Conservation (phyloP, 2,888 invertebrate species). For the Troides helena region DNA sequence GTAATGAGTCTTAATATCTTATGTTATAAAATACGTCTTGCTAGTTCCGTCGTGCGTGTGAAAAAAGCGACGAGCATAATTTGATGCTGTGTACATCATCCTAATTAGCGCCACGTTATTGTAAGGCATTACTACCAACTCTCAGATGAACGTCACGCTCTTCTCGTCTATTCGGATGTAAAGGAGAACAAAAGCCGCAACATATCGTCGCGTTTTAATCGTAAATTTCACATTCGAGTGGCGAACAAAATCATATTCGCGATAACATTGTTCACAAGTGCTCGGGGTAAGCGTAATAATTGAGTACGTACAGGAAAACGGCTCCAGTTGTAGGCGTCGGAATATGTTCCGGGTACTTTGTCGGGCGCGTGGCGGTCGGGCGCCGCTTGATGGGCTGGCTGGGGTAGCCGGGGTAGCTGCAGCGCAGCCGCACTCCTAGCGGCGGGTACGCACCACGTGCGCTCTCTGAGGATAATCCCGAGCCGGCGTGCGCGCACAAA, state of each 20-base stretch:
- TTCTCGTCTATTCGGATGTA: too few species aligned
- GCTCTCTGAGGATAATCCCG: slow-evolving; percentile 61
- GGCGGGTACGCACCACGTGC: slow-evolving; percentile 41
- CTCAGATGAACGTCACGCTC: too few species aligned
- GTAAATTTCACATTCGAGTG: slow-evolving; percentile 2
- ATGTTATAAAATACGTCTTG: too few species aligned
- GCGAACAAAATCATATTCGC: slow-evolving; percentile 20
- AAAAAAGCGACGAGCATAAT: too few species aligned
- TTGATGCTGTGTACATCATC: too few species aligned
- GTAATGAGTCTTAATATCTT: too few species aligned
- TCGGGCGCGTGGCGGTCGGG: slow-evolving; percentile 48
- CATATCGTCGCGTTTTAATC: not conserved
- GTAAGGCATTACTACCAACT: too few species aligned
- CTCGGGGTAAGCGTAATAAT: slow-evolving; percentile 66
- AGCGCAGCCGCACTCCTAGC: slow-evolving; percentile 1
- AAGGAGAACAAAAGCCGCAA: too few species aligned
- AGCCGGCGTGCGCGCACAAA: slow-evolving; percentile 66
- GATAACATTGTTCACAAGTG: slow-evolving; percentile 47
- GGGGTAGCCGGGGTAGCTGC: slow-evolving; percentile 25
- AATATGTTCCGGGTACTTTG: slow-evolving; percentile 67
- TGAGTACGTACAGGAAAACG: slow-evolving; percentile 71
- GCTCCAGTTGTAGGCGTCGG: slow-evolving; percentile 61
- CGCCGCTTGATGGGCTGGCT: slow-evolving; percentile 30
- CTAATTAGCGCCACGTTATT: too few species aligned
- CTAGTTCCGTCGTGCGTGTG: too few species aligned